These are phyloP conservation scores for Alligator mississippiensis DNA, from an alignment of 2,113 vertebrate genomes.

Conservation along the genomic window DNA sequence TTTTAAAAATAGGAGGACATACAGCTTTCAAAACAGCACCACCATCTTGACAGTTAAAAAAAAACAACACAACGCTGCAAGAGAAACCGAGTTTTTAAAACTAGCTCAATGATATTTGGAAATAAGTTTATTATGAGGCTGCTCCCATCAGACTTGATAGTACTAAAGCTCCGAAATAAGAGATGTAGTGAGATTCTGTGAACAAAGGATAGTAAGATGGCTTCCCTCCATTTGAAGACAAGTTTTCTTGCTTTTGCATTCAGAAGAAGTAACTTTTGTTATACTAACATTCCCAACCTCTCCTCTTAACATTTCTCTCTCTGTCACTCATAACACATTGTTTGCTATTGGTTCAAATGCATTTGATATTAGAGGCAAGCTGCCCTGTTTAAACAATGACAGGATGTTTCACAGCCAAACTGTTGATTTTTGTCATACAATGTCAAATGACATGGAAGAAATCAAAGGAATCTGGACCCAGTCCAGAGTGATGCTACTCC, in stretches of 20 bases:
- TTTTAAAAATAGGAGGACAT: background rate
- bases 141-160: background rate
- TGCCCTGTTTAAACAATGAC: background rate
- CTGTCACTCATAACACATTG: background rate
- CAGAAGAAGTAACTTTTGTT: background rate
- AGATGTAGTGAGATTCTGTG: background rate
- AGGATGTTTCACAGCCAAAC: slow-evolving; percentile 22
- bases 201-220: background rate
- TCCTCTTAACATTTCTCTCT: background rate
- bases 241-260: background rate
- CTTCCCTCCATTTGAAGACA: background rate
- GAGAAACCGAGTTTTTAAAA: background rate
- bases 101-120: background rate
- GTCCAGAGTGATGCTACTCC: background rate
- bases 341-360: background rate
- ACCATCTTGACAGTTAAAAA: background rate
- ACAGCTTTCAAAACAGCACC: background rate
- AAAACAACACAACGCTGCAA: background rate
- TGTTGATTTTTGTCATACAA: background rate
- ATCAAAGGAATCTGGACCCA: background rate
- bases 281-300: background rate
- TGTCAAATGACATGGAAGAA: slow-evolving; percentile 36
- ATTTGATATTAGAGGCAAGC: background rate
- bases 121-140: background rate
- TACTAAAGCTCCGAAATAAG: background rate